Conservation (phyloP, 2,888 invertebrate species). For the Cheilosia vulpina region DNA sequence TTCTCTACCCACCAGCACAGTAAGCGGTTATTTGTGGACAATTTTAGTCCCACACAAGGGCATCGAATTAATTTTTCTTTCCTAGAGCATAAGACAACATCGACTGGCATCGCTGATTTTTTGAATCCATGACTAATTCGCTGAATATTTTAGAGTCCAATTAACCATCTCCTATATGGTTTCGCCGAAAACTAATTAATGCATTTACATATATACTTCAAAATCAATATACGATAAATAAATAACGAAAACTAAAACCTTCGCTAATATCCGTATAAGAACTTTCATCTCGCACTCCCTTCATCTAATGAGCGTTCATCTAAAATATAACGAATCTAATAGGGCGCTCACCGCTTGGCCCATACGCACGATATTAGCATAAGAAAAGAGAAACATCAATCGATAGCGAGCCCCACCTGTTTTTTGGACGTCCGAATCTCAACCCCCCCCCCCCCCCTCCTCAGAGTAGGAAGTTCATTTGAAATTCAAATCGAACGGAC, state of each 20-base stretch:
- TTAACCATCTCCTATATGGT: not conserved
- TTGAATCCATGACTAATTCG: not conserved
- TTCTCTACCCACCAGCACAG: too few species aligned
- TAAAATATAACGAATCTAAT: conserved; percentile 48
- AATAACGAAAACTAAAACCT: conserved; percentile 1
- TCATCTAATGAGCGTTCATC: conserved; percentile 26
- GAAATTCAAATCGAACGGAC: conserved; percentile 62
- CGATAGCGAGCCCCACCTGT: conserved; percentile 36
- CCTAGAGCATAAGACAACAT: not conserved
- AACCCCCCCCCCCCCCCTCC: not conserved
- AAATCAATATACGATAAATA: not conserved
- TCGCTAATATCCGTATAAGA: conserved; percentile 27
- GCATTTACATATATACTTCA: not conserved
- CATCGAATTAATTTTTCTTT: too few species aligned
- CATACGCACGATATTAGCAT: conserved; percentile 13
- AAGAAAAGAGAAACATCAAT: conserved; percentile 15
- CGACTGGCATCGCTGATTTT: not conserved
- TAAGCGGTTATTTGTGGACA: too few species aligned
- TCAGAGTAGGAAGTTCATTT: conserved; percentile 68
- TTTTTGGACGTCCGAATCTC: not conserved
- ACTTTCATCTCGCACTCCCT: conserved; percentile 51
- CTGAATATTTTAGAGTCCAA: not conserved
- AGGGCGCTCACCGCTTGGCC: conserved; percentile 41
- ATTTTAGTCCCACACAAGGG: too few species aligned
- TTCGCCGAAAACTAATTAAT: not conserved